A percentile compares a stretch with the other conserved stretches of the same genome.
Conservation (phyloP, 1,140 invertebrate genomes). For the Copidosoma floridanum region DNA sequence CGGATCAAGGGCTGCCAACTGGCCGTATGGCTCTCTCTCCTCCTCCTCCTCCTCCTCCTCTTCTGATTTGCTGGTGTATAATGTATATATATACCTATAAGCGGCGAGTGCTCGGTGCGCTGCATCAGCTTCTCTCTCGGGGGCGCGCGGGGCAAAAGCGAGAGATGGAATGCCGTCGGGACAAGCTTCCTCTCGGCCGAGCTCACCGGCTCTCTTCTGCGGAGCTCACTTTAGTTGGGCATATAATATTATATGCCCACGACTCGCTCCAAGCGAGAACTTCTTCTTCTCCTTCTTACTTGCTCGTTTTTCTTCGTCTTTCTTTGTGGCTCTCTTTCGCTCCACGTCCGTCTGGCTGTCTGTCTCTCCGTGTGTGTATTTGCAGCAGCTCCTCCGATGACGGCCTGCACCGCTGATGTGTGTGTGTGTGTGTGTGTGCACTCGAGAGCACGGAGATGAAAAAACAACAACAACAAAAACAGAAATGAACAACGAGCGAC, state of each 20-base stretch:
- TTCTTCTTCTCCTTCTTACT: slow-evolving; percentile 22
- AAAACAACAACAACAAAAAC: too few species aligned
- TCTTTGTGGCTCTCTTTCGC: slow-evolving; percentile 10
- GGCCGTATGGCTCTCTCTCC: slow-evolving; percentile 6
- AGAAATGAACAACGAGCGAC: slow-evolving; percentile 1
- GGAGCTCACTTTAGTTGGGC: too few species aligned
- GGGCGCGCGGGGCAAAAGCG: slow-evolving; percentile 17
- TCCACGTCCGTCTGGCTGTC: not conserved
- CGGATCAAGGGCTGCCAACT: slow-evolving; percentile 30
- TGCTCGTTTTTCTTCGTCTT: slow-evolving; percentile 26
- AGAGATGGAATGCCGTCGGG: slow-evolving; percentile 42
- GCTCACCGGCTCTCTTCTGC: not conserved
- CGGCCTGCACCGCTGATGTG: too few species aligned
- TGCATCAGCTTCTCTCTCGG: slow-evolving; percentile 3
- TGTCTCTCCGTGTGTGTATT: too few species aligned
- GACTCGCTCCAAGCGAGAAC: too few species aligned
- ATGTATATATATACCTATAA: not conserved
- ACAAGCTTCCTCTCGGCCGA: slow-evolving; percentile 17
- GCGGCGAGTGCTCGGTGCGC: too few species aligned
- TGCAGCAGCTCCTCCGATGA: too few species aligned
- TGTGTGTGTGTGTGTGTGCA: too few species aligned
- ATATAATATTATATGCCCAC: too few species aligned
- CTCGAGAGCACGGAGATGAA: not conserved
- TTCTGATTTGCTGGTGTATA: too few species aligned
- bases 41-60: not conserved